phyloP scores from a whole-genome alignment of 2,113 vertebrate genomes.

The Notiomystis cincta region DNA sequence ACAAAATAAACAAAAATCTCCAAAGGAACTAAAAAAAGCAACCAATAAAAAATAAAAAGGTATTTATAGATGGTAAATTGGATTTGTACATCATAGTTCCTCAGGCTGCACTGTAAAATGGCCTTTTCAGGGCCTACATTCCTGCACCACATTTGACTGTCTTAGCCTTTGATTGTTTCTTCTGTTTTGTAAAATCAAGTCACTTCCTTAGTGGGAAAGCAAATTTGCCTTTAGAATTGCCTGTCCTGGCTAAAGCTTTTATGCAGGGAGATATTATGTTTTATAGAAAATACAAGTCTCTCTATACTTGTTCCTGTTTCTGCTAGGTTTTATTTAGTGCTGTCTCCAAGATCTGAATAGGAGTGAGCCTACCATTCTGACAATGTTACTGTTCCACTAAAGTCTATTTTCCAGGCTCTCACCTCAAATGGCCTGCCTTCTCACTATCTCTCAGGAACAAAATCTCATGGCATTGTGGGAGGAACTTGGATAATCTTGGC shows the following conservation, averaged over 20 bases:
- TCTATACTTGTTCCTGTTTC: neutral
- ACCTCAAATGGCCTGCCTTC: neutral
- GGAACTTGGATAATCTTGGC: neutral
- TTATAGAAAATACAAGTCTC: neutral
- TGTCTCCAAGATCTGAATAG: neutral
- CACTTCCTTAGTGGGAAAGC: neutral
- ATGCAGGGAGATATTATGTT: neutral
- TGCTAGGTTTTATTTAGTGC: neutral
- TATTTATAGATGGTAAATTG: neutral
- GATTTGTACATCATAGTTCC: neutral
- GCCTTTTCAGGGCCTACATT: neutral
- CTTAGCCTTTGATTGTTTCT: neutral
- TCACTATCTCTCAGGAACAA: neutral
- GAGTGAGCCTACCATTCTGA: neutral
- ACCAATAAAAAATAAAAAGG: accelerated
- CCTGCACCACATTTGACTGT: neutral
- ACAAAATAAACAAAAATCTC: neutral
- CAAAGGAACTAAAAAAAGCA: neutral
- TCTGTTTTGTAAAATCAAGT: neutral
- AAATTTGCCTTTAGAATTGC: neutral
- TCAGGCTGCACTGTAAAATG: neutral
- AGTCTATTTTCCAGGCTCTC: neutral
- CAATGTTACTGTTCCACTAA: neutral
- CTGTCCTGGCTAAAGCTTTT: neutral
- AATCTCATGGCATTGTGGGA: neutral